phyloP scores from a whole-genome alignment of 2,113 vertebrate species.

The Syrmaticus mikado region DNA sequence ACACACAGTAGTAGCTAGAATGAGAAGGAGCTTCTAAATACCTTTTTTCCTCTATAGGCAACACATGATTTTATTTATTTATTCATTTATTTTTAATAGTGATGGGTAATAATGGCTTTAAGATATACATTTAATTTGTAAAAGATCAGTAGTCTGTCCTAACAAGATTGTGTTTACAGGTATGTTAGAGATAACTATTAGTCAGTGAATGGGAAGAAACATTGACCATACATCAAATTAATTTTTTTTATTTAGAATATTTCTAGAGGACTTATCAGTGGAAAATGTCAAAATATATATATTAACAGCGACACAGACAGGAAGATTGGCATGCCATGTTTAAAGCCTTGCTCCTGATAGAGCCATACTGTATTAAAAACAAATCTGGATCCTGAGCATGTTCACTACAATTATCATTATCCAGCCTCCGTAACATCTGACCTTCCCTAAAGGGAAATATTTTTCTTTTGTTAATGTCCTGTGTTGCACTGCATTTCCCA shows the following conservation, averaged over 20 bases:
- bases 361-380: conserved; percentile 19
- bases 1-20: not conserved
- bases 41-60: not conserved
- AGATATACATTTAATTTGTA: not conserved
- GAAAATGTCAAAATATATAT: not conserved
- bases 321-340: not conserved
- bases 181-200: not conserved
- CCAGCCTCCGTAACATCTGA: conserved; percentile 26
- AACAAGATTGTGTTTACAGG: not conserved
- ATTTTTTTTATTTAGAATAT: not conserved
- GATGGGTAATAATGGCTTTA: not conserved
- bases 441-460: conserved; percentile 43
- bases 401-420: conserved; percentile 42
- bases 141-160: not conserved
- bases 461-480: conserved; percentile 29
- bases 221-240: not conserved
- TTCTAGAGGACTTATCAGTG: not conserved
- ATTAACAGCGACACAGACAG: not conserved
- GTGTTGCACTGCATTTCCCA: conserved; percentile 28
- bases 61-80: not conserved
- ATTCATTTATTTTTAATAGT: not conserved
- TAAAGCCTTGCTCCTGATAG: not conserved
- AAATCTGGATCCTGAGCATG: conserved; percentile 31
- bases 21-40: not conserved
- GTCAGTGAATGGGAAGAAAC: not conserved